These are phyloP conservation scores for Pelosia muscerda DNA, from an alignment of 2,888 invertebrate genomes.

Conservation along the genomic window DNA sequence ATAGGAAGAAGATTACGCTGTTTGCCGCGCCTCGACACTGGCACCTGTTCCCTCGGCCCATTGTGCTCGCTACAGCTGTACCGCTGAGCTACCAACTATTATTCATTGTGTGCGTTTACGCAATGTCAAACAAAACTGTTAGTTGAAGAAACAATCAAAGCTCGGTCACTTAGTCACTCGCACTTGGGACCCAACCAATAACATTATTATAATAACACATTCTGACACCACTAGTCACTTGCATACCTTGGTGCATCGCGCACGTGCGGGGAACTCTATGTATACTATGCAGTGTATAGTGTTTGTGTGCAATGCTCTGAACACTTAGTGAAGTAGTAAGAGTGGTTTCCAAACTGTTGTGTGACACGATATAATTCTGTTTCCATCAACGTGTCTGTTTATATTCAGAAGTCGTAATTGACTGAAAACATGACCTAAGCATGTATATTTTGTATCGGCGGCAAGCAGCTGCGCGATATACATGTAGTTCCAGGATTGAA, in stretches of 20 bases:
- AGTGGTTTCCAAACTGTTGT: background rate
- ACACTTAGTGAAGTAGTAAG: background rate
- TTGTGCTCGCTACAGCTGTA: conserved; percentile 7
- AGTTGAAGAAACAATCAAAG: conserved; percentile 4
- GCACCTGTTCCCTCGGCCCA: background rate
- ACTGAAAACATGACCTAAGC: background rate
- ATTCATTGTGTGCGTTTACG: conserved; percentile 17
- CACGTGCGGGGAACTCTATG: background rate
- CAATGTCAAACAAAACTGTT: conserved; percentile 15
- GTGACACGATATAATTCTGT: background rate
- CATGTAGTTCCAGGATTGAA: background rate
- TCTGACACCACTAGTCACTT: conserved; percentile 7
- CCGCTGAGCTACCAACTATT: background rate
- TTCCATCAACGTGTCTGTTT: background rate
- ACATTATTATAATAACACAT: background rate
- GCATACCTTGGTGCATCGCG: background rate
- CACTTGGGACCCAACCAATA: conserved; percentile 2
- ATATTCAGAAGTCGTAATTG: background rate
- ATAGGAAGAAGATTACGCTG: background rate
- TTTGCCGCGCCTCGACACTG: background rate
- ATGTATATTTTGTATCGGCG: background rate
- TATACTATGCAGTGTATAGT: background rate
- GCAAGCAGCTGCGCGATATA: background rate
- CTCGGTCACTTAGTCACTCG: background rate
- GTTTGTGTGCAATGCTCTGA: background rate